These are phyloP conservation scores for Suricata suricatta DNA, from an alignment of 2,113 vertebrate genomes.

Conservation along the genomic window DNA sequence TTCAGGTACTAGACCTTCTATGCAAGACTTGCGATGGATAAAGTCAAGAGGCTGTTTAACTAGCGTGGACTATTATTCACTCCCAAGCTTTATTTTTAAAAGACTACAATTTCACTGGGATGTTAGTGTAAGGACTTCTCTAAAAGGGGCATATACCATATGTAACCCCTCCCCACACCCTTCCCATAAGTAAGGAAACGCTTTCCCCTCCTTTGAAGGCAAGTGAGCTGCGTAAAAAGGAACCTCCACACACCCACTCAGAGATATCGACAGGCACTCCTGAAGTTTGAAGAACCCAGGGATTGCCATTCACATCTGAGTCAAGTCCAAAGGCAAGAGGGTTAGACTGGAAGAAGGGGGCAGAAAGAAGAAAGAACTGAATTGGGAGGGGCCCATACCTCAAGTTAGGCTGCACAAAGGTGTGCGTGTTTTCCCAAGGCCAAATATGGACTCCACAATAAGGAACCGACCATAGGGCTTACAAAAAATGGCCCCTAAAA, in stretches of 20 bases:
- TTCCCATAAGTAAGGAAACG: neutral
- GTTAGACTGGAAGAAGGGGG: neutral
- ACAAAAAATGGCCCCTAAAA: neutral
- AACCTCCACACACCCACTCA: neutral
- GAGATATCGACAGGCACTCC: neutral
- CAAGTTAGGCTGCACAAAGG: neutral
- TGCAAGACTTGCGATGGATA: neutral
- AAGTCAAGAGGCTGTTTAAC: neutral
- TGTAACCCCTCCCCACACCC: neutral
- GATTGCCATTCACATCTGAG: neutral
- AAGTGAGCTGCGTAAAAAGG: neutral
- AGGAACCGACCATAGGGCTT: neutral
- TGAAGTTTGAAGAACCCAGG: neutral
- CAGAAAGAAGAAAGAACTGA: neutral
- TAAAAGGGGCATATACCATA: neutral
- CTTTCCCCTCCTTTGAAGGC: neutral
- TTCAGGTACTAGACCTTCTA: neutral
- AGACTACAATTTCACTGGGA: neutral
- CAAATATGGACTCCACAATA: neutral
- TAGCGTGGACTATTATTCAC: neutral
- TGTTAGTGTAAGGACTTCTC: neutral
- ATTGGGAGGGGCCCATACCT: neutral
- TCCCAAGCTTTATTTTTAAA: neutral
- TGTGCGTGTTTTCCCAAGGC: neutral
- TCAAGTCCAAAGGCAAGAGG: neutral